phyloP scores from a whole-genome alignment of 2,888 invertebrate species.

The Myopa tessellatipennis region DNA sequence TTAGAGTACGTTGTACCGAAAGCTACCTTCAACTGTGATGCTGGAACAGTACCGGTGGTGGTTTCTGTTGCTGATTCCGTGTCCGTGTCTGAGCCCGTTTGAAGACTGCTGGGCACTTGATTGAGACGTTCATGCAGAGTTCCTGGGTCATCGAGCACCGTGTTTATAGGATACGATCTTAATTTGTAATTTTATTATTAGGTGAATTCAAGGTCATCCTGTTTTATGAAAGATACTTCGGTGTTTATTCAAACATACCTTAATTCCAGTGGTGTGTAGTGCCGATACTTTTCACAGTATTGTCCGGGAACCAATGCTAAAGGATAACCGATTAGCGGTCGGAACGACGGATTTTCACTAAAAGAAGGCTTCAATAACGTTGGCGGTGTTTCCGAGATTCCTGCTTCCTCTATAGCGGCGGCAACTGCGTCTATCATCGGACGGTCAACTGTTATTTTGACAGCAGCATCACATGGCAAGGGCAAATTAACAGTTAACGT shows the following conservation, averaged over 20 bases:
- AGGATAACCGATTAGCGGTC: constrained; percentile 75
- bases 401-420: constrained; percentile 53
- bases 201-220: neutral
- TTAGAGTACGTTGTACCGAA: constrained; percentile 37
- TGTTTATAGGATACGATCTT: constrained; percentile 92
- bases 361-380: constrained; percentile 49
- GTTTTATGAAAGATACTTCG: constrained; percentile 43
- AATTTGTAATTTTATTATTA: constrained; percentile 33
- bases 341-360: constrained; percentile 67
- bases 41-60: constrained; percentile 17
- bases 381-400: constrained; percentile 53
- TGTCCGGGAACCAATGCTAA: constrained; percentile 96
- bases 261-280: constrained; percentile 85
- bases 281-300: constrained; percentile 86
- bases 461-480: constrained; percentile 70
- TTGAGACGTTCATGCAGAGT: constrained; percentile 46
- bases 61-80: constrained; percentile 45
- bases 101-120: neutral
- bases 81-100: constrained; percentile 31
- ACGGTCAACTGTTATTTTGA: constrained; percentile 57
- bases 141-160: constrained; percentile 72
- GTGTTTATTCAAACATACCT: constrained; percentile 66
- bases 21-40: constrained; percentile 1
- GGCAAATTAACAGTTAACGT: constrained; percentile 88
- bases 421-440: constrained; percentile 53